Conservation (phyloP, 2,888 invertebrate genomes). For the Thysanoteuthis rhombus region DNA sequence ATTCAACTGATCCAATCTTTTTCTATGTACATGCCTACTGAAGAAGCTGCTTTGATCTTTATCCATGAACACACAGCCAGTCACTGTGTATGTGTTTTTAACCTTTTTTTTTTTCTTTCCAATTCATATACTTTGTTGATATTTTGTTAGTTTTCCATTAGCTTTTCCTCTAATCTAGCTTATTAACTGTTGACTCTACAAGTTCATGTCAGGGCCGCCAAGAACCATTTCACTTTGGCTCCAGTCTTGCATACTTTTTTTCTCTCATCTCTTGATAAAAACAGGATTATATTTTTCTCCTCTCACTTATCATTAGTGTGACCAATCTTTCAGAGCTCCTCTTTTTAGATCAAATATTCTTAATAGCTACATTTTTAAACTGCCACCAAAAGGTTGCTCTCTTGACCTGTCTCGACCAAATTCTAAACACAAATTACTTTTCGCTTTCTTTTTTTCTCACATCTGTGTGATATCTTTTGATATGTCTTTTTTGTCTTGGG, state of each 20-base stretch:
- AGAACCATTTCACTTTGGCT: background rate
- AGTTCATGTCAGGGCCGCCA: background rate
- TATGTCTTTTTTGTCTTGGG: too few relatives aligned
- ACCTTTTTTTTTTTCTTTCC: background rate
- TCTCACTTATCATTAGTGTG: background rate
- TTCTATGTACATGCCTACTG: background rate
- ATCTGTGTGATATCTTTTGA: too few relatives aligned
- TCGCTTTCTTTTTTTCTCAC: too few relatives aligned
- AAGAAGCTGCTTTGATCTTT: background rate
- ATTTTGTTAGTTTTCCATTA: background rate
- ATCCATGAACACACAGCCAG: background rate
- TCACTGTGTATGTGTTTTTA: background rate
- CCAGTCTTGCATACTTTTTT: background rate
- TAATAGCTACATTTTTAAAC: background rate
- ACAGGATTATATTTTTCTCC: background rate
- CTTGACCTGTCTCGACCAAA: background rate
- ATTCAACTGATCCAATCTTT: background rate
- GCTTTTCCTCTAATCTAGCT: background rate
- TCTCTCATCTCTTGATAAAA: background rate
- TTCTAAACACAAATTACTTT: background rate
- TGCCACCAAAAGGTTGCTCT: background rate
- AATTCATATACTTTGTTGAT: background rate
- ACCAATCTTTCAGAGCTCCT: background rate
- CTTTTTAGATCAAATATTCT: background rate
- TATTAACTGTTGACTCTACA: background rate